Evolutionary conservation across 2,888 invertebrate species (phyloP).

Genomic region (Tetheella fluctuosa): DNA sequence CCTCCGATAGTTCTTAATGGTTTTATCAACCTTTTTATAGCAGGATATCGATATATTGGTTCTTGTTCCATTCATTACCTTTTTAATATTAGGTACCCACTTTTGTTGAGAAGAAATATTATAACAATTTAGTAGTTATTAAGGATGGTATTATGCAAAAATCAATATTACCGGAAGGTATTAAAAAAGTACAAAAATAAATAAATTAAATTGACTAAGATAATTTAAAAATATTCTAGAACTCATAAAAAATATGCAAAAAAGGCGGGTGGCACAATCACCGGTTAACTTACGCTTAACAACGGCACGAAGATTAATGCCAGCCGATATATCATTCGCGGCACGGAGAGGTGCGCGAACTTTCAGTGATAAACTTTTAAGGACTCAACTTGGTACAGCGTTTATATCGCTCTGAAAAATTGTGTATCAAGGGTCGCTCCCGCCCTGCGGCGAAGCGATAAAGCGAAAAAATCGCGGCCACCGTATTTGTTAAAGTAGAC

Average conservation of each 20-base stretch:
- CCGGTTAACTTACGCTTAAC: slow-evolving; percentile 69
- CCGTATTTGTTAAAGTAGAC: slow-evolving; percentile 76
- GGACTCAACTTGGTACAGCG: slow-evolving; percentile 73
- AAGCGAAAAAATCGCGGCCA: slow-evolving; percentile 70
- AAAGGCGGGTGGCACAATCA: slow-evolving; percentile 46
- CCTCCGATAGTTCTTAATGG: slow-evolving; percentile 10
- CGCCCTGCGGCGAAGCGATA: slow-evolving; percentile 76
- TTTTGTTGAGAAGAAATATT: no score
- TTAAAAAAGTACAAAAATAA: not conserved
- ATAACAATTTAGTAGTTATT: no score
- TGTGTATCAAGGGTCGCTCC: slow-evolving; percentile 72
- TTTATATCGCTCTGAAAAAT: slow-evolving; percentile 81
- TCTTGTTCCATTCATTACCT: not conserved
- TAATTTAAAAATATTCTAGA: not conserved
- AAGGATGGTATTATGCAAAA: no score
- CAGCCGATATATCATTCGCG: slow-evolving; percentile 74
- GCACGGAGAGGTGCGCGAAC: slow-evolving; percentile 71
- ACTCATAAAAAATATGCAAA: slow-evolving; percentile 23
- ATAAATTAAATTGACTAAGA: not conserved
- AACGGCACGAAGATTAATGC: slow-evolving; percentile 72
- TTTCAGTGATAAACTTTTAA: slow-evolving; percentile 82
- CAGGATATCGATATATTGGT: slow-evolving; percentile 8
- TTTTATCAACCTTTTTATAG: not conserved
- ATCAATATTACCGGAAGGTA: no score
- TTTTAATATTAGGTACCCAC: not conserved